phyloP scores from a whole-genome alignment of 2,797 vertebrate genomes.

The Pyrrhura leucotis region DNA sequence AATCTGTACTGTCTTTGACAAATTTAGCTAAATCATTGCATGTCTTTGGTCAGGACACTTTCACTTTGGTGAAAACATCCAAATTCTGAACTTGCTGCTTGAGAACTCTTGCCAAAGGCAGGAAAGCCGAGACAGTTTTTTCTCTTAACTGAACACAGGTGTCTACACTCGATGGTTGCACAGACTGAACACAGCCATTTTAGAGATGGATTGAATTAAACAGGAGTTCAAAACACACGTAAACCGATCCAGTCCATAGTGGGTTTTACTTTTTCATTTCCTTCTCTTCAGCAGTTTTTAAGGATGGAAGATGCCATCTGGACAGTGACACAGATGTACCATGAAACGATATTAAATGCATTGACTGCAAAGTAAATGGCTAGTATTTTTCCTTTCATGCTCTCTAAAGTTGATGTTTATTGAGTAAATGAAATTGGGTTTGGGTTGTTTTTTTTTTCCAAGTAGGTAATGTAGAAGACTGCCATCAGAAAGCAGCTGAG shows the following conservation, averaged over 20 bases:
- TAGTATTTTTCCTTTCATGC: background rate
- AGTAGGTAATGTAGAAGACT: slow-evolving; percentile 13
- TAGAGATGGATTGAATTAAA: slow-evolving; percentile 50
- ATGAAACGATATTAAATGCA: slow-evolving; percentile 6
- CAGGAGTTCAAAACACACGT: background rate
- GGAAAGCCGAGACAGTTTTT: background rate
- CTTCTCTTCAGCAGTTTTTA: slow-evolving; percentile 31
- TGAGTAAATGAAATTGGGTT: background rate
- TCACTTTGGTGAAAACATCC: background rate
- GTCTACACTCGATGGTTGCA: background rate
- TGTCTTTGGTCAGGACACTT: background rate
- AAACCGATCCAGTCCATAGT: background rate
- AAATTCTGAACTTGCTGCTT: background rate
- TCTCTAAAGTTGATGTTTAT: background rate
- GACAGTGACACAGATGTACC: background rate
- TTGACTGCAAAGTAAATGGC: slow-evolving; percentile 13
- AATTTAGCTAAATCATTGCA: background rate
- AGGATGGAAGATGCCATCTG: background rate
- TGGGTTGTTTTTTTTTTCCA: background rate
- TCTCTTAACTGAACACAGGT: background rate
- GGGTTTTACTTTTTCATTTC: background rate
- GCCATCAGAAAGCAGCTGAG: background rate
- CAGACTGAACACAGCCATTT: background rate
- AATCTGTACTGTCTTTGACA: background rate
- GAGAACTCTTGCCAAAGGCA: background rate